These are phyloP conservation scores for Gadus macrocephalus DNA, from an alignment of 2,113 vertebrate genomes.

Conservation along the genomic window DNA sequence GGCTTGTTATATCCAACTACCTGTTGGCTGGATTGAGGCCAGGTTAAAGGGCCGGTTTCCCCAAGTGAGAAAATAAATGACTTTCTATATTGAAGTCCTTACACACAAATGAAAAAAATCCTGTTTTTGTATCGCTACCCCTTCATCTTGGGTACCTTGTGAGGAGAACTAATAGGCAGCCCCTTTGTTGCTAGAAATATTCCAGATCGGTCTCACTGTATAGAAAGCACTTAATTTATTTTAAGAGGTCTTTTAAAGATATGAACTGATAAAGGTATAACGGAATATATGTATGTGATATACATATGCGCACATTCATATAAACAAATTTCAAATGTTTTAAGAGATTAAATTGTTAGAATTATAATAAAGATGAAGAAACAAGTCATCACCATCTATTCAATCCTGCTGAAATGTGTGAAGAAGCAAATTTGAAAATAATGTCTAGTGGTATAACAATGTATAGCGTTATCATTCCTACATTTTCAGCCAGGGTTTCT, in stretches of 20 bases:
- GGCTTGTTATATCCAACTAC: too few relatives aligned
- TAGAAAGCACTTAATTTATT: slow-evolving; percentile 68
- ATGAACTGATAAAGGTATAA: slow-evolving; percentile 69
- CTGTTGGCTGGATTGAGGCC: slow-evolving; percentile 25
- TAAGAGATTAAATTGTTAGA: slow-evolving; percentile 78
- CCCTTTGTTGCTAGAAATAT: slow-evolving; percentile 12
- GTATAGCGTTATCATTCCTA: too few relatives aligned
- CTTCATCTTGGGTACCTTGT: slow-evolving; percentile 1
- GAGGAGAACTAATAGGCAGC: slow-evolving; percentile 8
- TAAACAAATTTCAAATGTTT: slow-evolving; percentile 77
- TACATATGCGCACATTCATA: slow-evolving; percentile 71
- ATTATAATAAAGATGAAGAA: slow-evolving; percentile 78
- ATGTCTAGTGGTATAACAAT: too few relatives aligned
- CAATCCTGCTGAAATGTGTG: neutral
- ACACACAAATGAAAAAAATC: too few relatives aligned
- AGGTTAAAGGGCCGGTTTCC: neutral
- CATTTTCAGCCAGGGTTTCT: too few relatives aligned
- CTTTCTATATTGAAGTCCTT: too few relatives aligned
- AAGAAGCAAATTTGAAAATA: neutral
- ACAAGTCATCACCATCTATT: slow-evolving; percentile 48
- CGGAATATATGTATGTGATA: slow-evolving; percentile 73
- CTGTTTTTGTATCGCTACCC: neutral
- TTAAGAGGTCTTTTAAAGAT: slow-evolving; percentile 65
- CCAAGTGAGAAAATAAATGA: neutral
- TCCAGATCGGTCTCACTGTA: slow-evolving; percentile 51